phyloP scores from a whole-genome alignment of 1,140 invertebrate genomes.

The Dendroctonus ponderosae region DNA sequence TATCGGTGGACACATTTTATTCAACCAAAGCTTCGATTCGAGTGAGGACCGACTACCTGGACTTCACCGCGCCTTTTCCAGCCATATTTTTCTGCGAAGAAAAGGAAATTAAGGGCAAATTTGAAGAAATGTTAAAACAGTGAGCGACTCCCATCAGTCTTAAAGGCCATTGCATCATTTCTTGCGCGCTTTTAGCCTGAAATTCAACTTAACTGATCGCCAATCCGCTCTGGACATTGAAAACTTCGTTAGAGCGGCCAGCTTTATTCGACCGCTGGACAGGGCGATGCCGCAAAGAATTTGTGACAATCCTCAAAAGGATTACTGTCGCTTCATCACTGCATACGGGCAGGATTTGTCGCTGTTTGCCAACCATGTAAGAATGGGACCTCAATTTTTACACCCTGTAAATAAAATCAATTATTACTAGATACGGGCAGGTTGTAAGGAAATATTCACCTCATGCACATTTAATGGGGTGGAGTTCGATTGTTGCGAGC shows the following conservation, averaged over 20 bases:
- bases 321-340: background rate
- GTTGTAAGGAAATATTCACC: slow-evolving; percentile 20
- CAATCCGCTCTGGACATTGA: background rate
- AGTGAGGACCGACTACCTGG: slow-evolving; percentile 11
- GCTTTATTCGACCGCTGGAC: background rate
- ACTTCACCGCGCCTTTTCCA: slow-evolving; percentile 4
- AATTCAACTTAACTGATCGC: background rate
- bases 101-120: slow-evolving; percentile 4
- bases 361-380: too few species aligned
- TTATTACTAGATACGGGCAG: slow-evolving; percentile 12
- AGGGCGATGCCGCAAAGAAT: background rate
- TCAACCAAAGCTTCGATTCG: slow-evolving; percentile 4
- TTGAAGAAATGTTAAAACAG: slow-evolving; percentile 8
- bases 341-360: too few species aligned
- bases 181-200: background rate
- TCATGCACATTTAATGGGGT: slow-evolving; percentile 7
- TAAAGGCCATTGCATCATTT: background rate
- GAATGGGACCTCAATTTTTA: background rate
- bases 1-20: slow-evolving; percentile 1
- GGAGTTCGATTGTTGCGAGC: slow-evolving; percentile 19
- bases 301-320: background rate
- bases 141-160: background rate
- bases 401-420: background rate
- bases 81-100: slow-evolving; percentile 17
- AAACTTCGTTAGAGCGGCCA: background rate